These are phyloP conservation scores for Amphipyra tragopoginis DNA, from an alignment of 2,888 invertebrate species.

Conservation along the genomic window DNA sequence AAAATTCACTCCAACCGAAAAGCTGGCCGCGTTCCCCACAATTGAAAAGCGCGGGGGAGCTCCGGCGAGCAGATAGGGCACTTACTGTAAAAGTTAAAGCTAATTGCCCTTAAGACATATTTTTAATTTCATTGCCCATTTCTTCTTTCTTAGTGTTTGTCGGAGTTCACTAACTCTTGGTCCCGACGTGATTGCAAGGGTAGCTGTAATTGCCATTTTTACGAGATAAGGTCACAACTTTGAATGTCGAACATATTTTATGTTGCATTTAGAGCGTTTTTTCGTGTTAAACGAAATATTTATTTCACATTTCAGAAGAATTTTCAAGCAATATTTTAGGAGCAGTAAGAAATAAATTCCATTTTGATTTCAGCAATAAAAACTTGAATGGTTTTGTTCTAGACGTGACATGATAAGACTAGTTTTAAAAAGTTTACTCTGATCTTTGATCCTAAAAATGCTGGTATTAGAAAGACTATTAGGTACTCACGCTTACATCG, in stretches of 20 bases:
- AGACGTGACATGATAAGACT: slow-evolving; percentile 19
- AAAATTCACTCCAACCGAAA: slow-evolving; percentile 85
- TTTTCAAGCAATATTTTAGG: slow-evolving; percentile 22
- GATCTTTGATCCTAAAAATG: slow-evolving; percentile 14
- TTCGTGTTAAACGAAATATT: slow-evolving; percentile 44
- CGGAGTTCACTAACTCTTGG: slow-evolving; percentile 83
- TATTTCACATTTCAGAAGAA: slow-evolving; percentile 43
- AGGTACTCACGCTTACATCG: slow-evolving; percentile 8
- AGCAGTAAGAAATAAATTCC: slow-evolving; percentile 23
- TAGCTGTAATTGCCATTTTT: slow-evolving; percentile 88
- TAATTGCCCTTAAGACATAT: slow-evolving; percentile 91
- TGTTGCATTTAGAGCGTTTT: slow-evolving; percentile 69
- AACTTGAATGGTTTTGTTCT: slow-evolving; percentile 17
- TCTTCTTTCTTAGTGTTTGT: slow-evolving; percentile 86
- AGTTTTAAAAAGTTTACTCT: slow-evolving; percentile 15
- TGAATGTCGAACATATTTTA: slow-evolving; percentile 88
- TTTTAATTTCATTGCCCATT: slow-evolving; percentile 90
- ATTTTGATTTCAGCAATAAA: slow-evolving; percentile 22
- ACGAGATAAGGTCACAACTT: slow-evolving; percentile 87
- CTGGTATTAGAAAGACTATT: slow-evolving; percentile 13
- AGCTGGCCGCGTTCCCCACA: slow-evolving; percentile 84
- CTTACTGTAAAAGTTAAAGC: slow-evolving; percentile 90
- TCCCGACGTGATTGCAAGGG: slow-evolving; percentile 78
- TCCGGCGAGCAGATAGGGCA: slow-evolving; percentile 83
- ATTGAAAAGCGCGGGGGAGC: slow-evolving; percentile 87